These are phyloP conservation scores for Xiphorhynchus elegans DNA, from an alignment of 2,113 vertebrate species.

Conservation along the genomic window DNA sequence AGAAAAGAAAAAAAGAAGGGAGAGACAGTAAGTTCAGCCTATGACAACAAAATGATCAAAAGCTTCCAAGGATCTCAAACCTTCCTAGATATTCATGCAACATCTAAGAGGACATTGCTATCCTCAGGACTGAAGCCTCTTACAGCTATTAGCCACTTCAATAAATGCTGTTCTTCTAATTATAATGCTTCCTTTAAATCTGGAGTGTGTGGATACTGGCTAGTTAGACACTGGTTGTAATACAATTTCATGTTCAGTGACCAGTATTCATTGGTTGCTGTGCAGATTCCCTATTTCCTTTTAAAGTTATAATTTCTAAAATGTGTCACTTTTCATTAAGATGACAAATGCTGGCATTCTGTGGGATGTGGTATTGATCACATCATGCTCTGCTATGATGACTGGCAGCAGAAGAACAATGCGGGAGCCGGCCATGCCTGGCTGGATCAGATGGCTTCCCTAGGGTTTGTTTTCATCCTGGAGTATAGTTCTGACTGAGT, in stretches of 20 bases:
- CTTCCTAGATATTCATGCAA: background rate
- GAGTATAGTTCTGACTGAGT: background rate
- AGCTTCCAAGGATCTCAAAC: background rate
- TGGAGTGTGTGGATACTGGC: background rate
- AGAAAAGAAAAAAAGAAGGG: background rate
- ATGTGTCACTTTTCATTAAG: background rate
- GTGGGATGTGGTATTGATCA: background rate
- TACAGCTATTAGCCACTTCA: background rate
- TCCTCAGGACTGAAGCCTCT: background rate
- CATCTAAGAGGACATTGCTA: background rate
- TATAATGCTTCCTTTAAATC: background rate
- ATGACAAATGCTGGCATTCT: conserved; percentile 30
- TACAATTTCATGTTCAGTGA: background rate
- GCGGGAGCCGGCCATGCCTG: background rate
- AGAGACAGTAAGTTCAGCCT: background rate
- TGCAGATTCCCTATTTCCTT: background rate
- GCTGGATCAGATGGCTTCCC: background rate
- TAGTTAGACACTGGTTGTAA: background rate
- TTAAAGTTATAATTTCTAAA: background rate
- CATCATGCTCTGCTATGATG: background rate
- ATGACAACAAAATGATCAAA: background rate
- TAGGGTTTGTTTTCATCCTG: background rate
- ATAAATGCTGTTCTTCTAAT: background rate
- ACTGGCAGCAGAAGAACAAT: background rate
- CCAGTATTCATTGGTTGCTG: background rate